phyloP scores from a whole-genome alignment of 2,113 vertebrate genomes.

The Actenoides hombroni region DNA sequence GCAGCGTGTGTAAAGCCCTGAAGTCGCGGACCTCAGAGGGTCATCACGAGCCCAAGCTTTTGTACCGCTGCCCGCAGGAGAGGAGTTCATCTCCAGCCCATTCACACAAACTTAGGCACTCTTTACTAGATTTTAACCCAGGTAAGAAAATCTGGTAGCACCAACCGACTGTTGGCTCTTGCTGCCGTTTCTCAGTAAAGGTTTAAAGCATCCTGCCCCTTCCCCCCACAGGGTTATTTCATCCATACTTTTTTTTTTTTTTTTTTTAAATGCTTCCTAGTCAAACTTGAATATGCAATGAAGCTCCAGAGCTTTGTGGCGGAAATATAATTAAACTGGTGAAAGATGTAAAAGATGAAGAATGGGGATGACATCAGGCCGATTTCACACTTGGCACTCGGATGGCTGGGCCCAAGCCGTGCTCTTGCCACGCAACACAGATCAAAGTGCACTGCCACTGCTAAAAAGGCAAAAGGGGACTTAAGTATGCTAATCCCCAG shows the following conservation, averaged over 20 bases:
- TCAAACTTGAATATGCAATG: constrained; percentile 95
- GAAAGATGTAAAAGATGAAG: constrained; percentile 96
- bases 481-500: constrained; percentile 99
- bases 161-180: not conserved
- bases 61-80: not conserved
- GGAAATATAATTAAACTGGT: constrained; percentile 99
- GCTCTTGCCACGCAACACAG: constrained; percentile 93
- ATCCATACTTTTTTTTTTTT: constrained; percentile 77
- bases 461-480: constrained; percentile 90
- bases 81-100: not conserved
- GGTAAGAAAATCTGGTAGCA: not conserved
- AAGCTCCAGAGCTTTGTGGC: constrained; percentile 87
- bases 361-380: constrained; percentile 98
- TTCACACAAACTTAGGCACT: not conserved
- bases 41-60: not conserved
- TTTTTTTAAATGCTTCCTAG: constrained; percentile 91
- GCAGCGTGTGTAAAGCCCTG: not conserved
- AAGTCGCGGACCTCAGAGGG: not conserved
- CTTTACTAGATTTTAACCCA: not conserved
- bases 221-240: constrained; percentile 86
- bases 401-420: constrained; percentile 91
- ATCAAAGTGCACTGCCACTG: constrained; percentile 95
- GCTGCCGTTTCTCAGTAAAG: constrained; percentile 31
- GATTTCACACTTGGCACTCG: constrained; percentile 99
- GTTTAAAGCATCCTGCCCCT: constrained; percentile 70